A percentile compares a stretch with the other conserved stretches of the same genome.
Evolutionary conservation across 2,888 invertebrate genomes (phyloP).

Genomic region (Hipparchia sbordonii): DNA sequence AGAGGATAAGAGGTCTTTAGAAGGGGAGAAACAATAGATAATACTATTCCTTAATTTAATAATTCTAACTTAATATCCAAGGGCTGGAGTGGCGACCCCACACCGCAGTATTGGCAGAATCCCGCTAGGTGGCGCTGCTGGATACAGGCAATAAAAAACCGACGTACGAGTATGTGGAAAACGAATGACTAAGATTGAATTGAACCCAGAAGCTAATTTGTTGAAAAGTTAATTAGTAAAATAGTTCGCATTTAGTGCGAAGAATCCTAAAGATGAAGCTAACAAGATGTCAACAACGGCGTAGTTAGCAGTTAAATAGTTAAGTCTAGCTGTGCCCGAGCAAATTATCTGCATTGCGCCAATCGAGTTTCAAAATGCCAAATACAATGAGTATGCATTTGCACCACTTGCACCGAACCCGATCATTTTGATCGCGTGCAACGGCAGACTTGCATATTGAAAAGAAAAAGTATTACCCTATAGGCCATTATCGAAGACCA

Average conservation of each 20-base stretch:
- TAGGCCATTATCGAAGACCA: background rate
- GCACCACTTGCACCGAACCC: background rate
- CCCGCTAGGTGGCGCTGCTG: too few species aligned
- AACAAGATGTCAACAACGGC: background rate
- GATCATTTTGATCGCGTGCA: constrained; percentile 9
- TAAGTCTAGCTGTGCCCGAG: background rate
- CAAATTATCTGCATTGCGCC: constrained; percentile 18
- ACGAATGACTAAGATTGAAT: too few species aligned
- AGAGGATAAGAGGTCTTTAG: background rate
- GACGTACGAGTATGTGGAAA: too few species aligned
- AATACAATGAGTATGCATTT: constrained; percentile 17
- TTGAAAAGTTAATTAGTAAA: too few species aligned
- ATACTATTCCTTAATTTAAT: too few species aligned
- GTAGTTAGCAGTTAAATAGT: background rate
- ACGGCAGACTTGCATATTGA: background rate
- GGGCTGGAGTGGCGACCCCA: too few species aligned
- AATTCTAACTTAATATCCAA: too few species aligned
- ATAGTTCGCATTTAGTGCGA: background rate
- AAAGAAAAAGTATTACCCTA: background rate
- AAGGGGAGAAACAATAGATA: background rate
- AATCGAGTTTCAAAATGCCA: constrained; percentile 16
- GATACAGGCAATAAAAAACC: too few species aligned
- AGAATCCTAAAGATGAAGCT: background rate
- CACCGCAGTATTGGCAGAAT: too few species aligned
- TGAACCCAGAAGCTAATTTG: too few species aligned